Evolutionary conservation across 1,140 invertebrate genomes (phyloP).

Genomic region (Hyles vespertilio): DNA sequence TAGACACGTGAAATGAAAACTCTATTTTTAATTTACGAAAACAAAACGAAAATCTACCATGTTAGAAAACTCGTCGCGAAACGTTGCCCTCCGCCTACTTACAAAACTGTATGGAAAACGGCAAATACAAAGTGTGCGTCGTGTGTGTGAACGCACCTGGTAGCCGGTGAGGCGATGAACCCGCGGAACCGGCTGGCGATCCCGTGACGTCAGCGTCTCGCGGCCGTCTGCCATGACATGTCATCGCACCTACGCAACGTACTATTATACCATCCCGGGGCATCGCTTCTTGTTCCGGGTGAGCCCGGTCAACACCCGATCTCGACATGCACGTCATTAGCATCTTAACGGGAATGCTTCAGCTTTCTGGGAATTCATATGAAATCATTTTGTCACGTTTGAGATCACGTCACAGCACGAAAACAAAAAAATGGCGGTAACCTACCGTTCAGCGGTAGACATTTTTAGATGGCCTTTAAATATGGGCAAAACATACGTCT

Average conservation of each 20-base stretch:
- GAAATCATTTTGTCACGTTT: too few species aligned
- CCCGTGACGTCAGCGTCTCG: conserved; percentile 52
- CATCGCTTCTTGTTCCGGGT: conserved; percentile 29
- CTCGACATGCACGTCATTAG: conserved; percentile 7
- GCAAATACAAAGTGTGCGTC: conserved; percentile 19
- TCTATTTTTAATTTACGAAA: too few species aligned
- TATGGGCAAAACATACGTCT: too few species aligned
- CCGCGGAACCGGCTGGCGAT: conserved; percentile 29
- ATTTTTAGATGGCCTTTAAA: too few species aligned
- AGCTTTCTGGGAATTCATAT: conserved; percentile 5
- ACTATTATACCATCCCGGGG: conserved; percentile 25
- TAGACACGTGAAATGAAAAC: too few species aligned
- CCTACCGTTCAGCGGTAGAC: too few species aligned
- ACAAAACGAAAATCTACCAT: too few species aligned
- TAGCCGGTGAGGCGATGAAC: conserved; percentile 38
- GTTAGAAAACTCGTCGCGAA: neutral
- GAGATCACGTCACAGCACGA: too few species aligned
- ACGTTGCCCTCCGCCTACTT: conserved; percentile 3
- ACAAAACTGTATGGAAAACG: conserved; percentile 21
- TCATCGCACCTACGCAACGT: conserved; percentile 28
- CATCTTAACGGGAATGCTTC: conserved; percentile 6
- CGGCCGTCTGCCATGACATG: conserved; percentile 26
- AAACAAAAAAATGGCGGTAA: too few species aligned
- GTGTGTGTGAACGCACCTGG: conserved; percentile 46
- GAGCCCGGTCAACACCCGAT: conserved; percentile 10